A percentile compares a stretch with the other conserved stretches of the same genome.
Conservation (phyloP, 2,113 vertebrate genomes). For the Mola mola region DNA sequence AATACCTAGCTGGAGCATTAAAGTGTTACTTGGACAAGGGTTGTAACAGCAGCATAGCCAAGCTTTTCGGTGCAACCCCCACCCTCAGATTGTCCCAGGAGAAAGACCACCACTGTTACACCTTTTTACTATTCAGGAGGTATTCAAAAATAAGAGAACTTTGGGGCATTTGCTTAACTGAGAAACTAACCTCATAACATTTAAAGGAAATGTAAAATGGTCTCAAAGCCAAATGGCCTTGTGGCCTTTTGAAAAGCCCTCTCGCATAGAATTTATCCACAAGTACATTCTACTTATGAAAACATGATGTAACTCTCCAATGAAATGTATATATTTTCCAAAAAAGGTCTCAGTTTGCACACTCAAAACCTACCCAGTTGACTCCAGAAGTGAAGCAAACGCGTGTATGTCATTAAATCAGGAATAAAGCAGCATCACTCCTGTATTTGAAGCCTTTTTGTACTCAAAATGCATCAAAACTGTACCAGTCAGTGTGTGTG, state of each 20-base stretch:
- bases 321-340: constrained; percentile 77
- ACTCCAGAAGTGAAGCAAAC: constrained; percentile 34
- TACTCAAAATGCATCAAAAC: constrained; percentile 46
- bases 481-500: constrained; percentile 1
- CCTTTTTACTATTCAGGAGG: constrained; percentile 56
- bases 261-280: constrained; percentile 68
- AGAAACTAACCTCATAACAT: constrained; percentile 74
- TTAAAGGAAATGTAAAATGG: constrained; percentile 77
- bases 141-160: constrained; percentile 67
- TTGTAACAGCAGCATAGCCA: constrained; percentile 3
- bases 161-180: constrained; percentile 69
- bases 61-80: constrained; percentile 4
- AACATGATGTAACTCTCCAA: constrained; percentile 66
- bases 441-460: constrained; percentile 40
- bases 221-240: constrained; percentile 66
- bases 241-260: constrained; percentile 69
- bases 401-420: constrained; percentile 8
- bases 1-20: constrained; percentile 36
- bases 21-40: background rate
- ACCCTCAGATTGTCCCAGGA: constrained; percentile 20
- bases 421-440: constrained; percentile 1
- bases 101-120: constrained; percentile 40
- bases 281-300: constrained; percentile 70
- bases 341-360: constrained; percentile 37
- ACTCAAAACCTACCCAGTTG: constrained; percentile 54